Evolutionary conservation across 2,888 invertebrate genomes (phyloP).

Genomic region (Caenorhabditis plicata): DNA sequence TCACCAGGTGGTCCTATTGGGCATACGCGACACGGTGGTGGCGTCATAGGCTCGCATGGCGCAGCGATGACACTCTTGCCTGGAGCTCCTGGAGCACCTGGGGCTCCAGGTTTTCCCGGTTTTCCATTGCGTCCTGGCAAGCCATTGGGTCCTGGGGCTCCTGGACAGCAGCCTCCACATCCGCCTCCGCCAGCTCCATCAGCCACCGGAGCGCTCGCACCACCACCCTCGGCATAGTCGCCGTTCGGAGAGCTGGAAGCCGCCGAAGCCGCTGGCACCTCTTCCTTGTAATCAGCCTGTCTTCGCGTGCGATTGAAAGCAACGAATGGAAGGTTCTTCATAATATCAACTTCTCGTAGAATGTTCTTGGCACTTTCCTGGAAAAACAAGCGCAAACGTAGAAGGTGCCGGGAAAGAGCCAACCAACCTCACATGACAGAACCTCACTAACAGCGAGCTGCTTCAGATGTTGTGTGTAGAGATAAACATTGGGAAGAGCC

Average conservation of each 20-base stretch:
- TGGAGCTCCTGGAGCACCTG: constrained; percentile 36
- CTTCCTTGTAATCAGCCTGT: constrained; percentile 22
- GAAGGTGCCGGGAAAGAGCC: not conserved
- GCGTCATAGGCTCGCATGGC: constrained; percentile 26
- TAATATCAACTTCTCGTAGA: constrained; percentile 20
- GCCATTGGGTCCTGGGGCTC: constrained; percentile 32
- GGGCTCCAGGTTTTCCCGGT: constrained; percentile 34
- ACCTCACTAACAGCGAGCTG: constrained; percentile 21
- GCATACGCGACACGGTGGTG: constrained; percentile 39
- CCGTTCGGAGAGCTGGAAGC: too few relatives aligned
- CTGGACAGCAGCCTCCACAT: constrained; percentile 26
- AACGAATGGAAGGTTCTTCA: constrained; percentile 22
- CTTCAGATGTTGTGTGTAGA: constrained; percentile 26
- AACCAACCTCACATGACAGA: constrained; percentile 25
- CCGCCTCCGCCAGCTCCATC: constrained; percentile 9
- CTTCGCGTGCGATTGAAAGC: constrained; percentile 27
- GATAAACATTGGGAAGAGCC: constrained; percentile 19
- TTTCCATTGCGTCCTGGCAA: constrained; percentile 27
- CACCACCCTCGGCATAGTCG: too few relatives aligned
- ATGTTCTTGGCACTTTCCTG: constrained; percentile 26
- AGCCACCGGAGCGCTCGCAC: constrained; percentile 11
- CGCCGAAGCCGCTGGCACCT: constrained; percentile 3
- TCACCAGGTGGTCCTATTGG: constrained; percentile 32
- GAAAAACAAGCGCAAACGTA: not conserved
- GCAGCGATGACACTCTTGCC: constrained; percentile 18